Evolutionary conservation across 1,140 invertebrate genomes (phyloP), one percentile per base, ranked within the genome.

Genomic region (Halictus rubicundus): DNA sequence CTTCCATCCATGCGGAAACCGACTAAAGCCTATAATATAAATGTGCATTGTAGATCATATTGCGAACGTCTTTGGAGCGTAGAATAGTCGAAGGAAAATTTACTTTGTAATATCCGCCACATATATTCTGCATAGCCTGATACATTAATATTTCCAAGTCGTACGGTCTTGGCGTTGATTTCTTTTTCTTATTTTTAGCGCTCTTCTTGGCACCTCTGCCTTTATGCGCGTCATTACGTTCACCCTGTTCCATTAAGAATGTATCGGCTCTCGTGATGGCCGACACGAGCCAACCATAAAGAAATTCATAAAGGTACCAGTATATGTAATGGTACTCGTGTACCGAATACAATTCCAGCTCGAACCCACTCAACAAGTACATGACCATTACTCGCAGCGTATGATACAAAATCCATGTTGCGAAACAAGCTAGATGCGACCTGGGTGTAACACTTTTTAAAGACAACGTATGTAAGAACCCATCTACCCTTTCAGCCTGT

Each of bases 271-370:
- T 94, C 2, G 96, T 97, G 54, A 99, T 93, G 0, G 98, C 97
- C 0, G 98, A 98, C 4, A 98, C 95, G 42, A 99, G 92, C 97
- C 98, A 99, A 14, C 97, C 97, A 90, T 98, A 99, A 6, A 99
- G 93, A 92, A 98, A 98, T 93, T 99, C 98, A 92, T 98, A 98
- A 37, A 99, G 93, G 92, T 99, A 99, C 98, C 98, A 98, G 93
- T 96, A 99, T 82, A 99, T 96, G 89, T 98, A 99, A 87, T 98
- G 96, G 93, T 98, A 99, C 93, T 99, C 98, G 90, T 99, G 98
- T n/a, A 96, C 95, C 60, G 97, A 97, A 93, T 99, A 99, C 0
- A 99, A 93, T 91, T 99, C 98, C 23, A 99, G 93, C 90, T 99
- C 98, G 88, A 99, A 98, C 0, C 98, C 98, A 69, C 97, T 97